phyloP scores from a whole-genome alignment of 1,140 invertebrate species.

The Bombus confusus region DNA sequence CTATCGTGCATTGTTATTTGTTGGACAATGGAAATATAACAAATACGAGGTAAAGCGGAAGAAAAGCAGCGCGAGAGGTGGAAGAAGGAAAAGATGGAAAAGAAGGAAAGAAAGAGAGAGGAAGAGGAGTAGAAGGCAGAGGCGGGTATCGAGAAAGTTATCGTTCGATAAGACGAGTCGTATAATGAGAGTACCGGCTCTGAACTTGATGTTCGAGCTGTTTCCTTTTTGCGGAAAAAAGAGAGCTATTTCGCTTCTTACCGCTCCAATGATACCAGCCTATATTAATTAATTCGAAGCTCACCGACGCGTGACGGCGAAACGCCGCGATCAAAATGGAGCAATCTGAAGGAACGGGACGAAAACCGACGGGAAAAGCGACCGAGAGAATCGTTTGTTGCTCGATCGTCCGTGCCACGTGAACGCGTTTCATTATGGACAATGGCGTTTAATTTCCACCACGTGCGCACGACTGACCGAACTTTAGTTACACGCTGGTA shows the following conservation, averaged over 20 bases:
- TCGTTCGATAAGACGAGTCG: slow-evolving; percentile 41
- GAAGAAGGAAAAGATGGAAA: not conserved
- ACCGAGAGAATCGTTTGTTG: not conserved
- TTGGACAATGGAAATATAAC: not conserved
- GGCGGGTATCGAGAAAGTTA: slow-evolving; percentile 40
- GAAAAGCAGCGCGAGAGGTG: not conserved
- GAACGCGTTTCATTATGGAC: not conserved
- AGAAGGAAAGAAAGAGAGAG: not conserved
- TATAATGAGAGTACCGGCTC: slow-evolving; percentile 32
- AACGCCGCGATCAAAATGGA: slow-evolving; percentile 17
- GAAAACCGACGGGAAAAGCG: slow-evolving; percentile 13
- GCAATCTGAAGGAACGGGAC: slow-evolving; percentile 18
- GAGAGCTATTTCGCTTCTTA: slow-evolving; percentile 23
- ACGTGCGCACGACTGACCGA: not conserved
- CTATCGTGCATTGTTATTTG: not conserved
- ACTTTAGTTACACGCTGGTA: not conserved
- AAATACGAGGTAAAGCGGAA: not conserved
- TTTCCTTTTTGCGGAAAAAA: slow-evolving; percentile 21
- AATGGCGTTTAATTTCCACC: not conserved
- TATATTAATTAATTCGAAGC: slow-evolving; percentile 50
- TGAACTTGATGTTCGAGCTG: not conserved
- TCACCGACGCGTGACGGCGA: slow-evolving; percentile 41
- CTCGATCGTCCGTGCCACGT: not conserved
- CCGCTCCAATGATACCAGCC: slow-evolving; percentile 18
- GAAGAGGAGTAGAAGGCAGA: not conserved